Percentiles rank a stretch among this genome's conserved stretches.
Conservation (phyloP, 2,113 vertebrate genomes). For the Aleadryas rufinucha region DNA sequence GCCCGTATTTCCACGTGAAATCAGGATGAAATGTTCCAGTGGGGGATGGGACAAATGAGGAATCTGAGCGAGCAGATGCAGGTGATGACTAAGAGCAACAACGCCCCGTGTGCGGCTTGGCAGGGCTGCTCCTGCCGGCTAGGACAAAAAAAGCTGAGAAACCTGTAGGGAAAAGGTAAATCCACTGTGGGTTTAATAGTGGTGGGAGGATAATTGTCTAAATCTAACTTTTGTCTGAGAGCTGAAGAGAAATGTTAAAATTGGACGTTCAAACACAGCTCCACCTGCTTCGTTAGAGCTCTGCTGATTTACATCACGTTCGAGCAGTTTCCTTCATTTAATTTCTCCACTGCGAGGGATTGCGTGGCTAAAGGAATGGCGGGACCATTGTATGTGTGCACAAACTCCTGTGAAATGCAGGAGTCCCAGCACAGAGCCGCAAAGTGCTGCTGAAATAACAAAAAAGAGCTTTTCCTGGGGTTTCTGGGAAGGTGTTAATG, state of each 20-base stretch:
- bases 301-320: neutral
- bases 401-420: neutral
- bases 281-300: neutral
- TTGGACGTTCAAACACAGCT: neutral
- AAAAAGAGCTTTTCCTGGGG: neutral
- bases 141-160: neutral
- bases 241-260: neutral
- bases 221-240: neutral
- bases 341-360: neutral
- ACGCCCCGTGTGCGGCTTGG: neutral
- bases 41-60: neutral
- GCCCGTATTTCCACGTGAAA: neutral
- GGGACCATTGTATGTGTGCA: neutral
- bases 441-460: neutral
- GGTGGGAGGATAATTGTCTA: neutral
- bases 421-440: neutral
- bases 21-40: neutral
- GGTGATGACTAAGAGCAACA: neutral
- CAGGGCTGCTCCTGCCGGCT: fast-evolving
- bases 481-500: neutral
- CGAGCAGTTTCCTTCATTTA: neutral
- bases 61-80: neutral
- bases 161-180: neutral
- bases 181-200: neutral
- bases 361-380: fast-evolving